Evolutionary conservation across 2,797 vertebrate genomes (phyloP).

Genomic region (Hippoglossus hippoglossus): DNA sequence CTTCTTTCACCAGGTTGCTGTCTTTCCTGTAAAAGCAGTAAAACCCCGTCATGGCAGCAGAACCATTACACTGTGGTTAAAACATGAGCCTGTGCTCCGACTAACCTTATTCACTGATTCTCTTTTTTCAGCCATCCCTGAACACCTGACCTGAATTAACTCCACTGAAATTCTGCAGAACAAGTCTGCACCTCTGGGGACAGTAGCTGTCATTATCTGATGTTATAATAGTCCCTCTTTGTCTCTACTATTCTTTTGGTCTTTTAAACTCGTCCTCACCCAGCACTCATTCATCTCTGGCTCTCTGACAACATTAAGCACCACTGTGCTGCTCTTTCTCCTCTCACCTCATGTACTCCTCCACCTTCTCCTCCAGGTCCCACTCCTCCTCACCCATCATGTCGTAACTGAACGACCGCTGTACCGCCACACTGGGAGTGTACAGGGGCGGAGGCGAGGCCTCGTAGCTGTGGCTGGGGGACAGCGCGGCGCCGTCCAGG

Average conservation of each 20-base stretch:
- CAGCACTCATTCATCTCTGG: constrained; percentile 15
- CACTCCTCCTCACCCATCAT: constrained; percentile 87
- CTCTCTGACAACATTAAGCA: constrained; percentile 14
- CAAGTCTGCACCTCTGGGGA: constrained; percentile 71
- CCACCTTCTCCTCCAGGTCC: constrained; percentile 90
- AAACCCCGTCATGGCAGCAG: constrained; percentile 1
- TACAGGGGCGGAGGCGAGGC: constrained; percentile 87
- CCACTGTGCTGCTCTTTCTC: neutral
- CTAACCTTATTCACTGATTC: constrained; percentile 66
- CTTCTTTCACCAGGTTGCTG: constrained; percentile 89
- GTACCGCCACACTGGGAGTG: constrained; percentile 79
- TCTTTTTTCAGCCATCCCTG: constrained; percentile 64
- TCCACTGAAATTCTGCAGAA: constrained; percentile 71
- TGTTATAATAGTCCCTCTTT: constrained; percentile 76
- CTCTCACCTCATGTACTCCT: constrained; percentile 89
- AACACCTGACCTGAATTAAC: constrained; percentile 82
- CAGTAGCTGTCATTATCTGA: constrained; percentile 69
- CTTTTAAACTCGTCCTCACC: constrained; percentile 30
- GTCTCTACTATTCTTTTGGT: constrained; percentile 38
- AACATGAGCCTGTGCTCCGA: constrained; percentile 45
- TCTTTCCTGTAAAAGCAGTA: constrained; percentile 81
- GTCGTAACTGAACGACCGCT: constrained; percentile 87
- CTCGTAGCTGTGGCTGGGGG: constrained; percentile 88
- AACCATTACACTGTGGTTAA: constrained; percentile 47
- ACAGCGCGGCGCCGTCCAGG: constrained; percentile 83